Evolutionary conservation across 1,140 invertebrate species (phyloP).

Genomic region (Ridgeia piscesae): DNA sequence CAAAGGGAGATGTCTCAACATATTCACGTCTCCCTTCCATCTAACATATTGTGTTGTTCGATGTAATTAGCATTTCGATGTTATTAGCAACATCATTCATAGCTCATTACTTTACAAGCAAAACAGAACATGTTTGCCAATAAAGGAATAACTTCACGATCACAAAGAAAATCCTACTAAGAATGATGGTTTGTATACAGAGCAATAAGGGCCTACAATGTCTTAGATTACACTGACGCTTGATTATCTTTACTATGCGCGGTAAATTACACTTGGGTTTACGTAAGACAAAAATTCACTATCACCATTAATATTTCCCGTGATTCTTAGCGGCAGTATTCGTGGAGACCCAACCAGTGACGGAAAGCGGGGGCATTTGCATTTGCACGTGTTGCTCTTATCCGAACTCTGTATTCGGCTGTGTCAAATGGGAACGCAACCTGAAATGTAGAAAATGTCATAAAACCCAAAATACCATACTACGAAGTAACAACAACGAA

Average conservation of each 20-base stretch:
- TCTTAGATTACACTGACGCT: too few species aligned
- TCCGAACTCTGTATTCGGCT: background rate
- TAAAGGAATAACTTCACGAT: too few species aligned
- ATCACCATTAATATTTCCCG: background rate
- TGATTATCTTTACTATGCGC: background rate
- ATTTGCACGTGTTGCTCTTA: background rate
- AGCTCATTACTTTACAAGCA: too few species aligned
- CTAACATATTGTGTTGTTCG: too few species aligned
- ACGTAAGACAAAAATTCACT: background rate
- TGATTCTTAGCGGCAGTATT: background rate
- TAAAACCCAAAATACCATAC: background rate
- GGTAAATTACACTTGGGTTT: background rate
- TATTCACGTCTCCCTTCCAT: too few species aligned
- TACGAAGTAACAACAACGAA: background rate
- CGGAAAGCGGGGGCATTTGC: background rate
- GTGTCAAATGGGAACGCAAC: background rate
- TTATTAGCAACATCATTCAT: too few species aligned
- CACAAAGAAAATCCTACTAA: too few species aligned
- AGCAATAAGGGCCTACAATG: too few species aligned
- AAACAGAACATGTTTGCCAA: too few species aligned
- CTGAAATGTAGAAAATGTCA: background rate
- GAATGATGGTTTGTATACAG: too few species aligned
- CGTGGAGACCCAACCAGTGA: background rate
- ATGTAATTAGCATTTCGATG: too few species aligned
- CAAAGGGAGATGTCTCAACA: too few species aligned